These are phyloP conservation scores for Siniperca knerii DNA, from an alignment of 2,113 vertebrate species.

Conservation along the genomic window DNA sequence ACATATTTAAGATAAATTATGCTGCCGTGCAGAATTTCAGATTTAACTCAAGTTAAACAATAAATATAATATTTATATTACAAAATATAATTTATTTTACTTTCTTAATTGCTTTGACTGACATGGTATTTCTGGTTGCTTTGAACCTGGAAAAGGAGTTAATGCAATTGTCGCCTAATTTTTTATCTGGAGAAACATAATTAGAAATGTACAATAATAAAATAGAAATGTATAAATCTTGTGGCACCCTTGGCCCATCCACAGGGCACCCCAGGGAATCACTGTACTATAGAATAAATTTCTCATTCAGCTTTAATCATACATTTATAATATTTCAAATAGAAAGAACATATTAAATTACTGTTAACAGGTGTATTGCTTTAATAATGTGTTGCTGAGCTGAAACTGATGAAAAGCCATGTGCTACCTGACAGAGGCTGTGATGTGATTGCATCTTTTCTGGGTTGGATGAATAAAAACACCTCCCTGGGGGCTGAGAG, in stretches of 20 bases:
- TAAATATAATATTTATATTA: too few species aligned
- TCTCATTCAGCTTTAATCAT: neutral
- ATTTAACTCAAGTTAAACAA: too few species aligned
- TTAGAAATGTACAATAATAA: neutral
- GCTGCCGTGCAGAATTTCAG: too few species aligned
- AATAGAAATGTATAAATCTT: neutral
- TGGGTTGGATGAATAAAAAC: conserved; percentile 1
- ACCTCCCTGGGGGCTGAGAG: neutral
- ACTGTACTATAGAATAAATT: neutral
- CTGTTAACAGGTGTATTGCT: neutral
- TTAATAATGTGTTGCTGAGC: neutral
- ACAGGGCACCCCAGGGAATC: too few species aligned
- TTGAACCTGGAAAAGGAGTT: neutral
- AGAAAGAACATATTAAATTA: neutral
- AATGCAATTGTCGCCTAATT: neutral
- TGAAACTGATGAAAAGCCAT: conserved; percentile 1
- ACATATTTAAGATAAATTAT: too few species aligned
- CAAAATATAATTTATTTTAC: too few species aligned
- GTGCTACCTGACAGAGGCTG: neutral
- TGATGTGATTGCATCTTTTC: neutral
- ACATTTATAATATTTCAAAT: neutral
- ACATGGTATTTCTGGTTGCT: too few species aligned
- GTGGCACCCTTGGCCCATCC: neutral
- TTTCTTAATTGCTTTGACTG: too few species aligned
- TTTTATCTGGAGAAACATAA: neutral